Base-by-base conservation (phyloP, 2,113 vertebrate genomes). In the Syrmaticus mikado region DNA sequence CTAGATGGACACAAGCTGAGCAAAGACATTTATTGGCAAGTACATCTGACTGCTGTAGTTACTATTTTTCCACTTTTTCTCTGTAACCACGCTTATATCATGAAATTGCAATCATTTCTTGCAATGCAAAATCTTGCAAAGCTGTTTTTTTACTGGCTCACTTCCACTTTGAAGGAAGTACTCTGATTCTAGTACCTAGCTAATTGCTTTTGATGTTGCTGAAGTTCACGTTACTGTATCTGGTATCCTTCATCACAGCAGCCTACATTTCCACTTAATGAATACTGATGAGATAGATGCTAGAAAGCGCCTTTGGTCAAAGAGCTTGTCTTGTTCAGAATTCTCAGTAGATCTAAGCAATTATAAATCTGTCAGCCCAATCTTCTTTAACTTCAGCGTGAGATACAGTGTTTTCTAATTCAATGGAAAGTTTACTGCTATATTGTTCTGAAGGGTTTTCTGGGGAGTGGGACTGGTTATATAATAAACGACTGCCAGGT, bases 121-220 rank as follows among this genome's bases (percentile, higher is more conserved):
- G 20, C 62, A 89, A 89, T 46, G 41, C 67, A 79, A 75, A 91
- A 85, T 73, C 60, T 64, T 17, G 45, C 36, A 60, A 36, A 38
- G 7, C n/a, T 71, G 46, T 21, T 27, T 46, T 53, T 43, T 45
- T 40, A 1, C 38, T 40, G 16, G 21, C 25, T 94, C 82, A 53
- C 61, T 55, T 85, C 60, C 60, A n/a, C 41, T 91, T 77, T 19
- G 20, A 43, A 64, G 32, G 60, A 89, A 82, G 60, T 21, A 52
- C 58, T 81, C 46, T 78, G 57, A 68, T 65, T 88, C 41, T 58
- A 60, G 45, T 71, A 60, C 34, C 38, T 41, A 85, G 41, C 52
- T 79, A 89, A 88, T 88, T 78, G 45, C 73, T 86, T 83, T 82
- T 96, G 81, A 89, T 92, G 76, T 70, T 94, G 36, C 25, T 19